Evolutionary conservation across 1,140 invertebrate species (phyloP), one percentile per base, ranked within the genome.

Genomic region (Geopemphigus sp.): DNA sequence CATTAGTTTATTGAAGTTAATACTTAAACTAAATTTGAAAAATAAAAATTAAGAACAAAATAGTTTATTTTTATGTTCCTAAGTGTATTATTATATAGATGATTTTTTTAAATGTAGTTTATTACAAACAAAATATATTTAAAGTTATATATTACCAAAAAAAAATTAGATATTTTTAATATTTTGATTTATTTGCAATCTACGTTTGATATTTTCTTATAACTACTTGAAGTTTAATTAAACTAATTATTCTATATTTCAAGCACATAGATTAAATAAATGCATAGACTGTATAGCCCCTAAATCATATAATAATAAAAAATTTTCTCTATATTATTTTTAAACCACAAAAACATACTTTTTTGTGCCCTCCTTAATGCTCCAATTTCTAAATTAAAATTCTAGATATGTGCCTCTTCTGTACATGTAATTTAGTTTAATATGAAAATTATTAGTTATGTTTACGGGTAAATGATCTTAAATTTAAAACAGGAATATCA

Each of bases 401-500:
- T 19, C 19, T 24, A 39, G 24, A 53, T 70, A 45, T 26, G 22
- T 70, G 11, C 45, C 15, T 53, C 10, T 17, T 11, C 8, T n/a
- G n/a, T n/a, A n/a, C n/a, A n/a, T 72, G 19, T 12, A 29, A 32
- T 72, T 17, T 19, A 17, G 10, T 19, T 54, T n/a, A 8, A 54
- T 72, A 1, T 54, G 24, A 12, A 72, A 14, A 54, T 29, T 54
- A 54, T 54, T 54, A 72, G 6, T 29, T 53, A 54, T 29, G 24
- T 53, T 72, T n/a, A 54, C 17, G 47, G 68, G 68, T 72, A 72
- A 72, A 54, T 29, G 15, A 32, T 72, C 3, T 12, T 72, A 72
- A 54, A 72, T 54, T 54, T 53, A 54, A 72, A 72, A 72, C 68
- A 72, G 68, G 68, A 72, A 72, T 54, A 24, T n/a, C 24, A 29